Evolutionary conservation across 1,140 invertebrate genomes (phyloP), one percentile per base, ranked within the genome.

Genomic region (Drosophila pruinosa): DNA sequence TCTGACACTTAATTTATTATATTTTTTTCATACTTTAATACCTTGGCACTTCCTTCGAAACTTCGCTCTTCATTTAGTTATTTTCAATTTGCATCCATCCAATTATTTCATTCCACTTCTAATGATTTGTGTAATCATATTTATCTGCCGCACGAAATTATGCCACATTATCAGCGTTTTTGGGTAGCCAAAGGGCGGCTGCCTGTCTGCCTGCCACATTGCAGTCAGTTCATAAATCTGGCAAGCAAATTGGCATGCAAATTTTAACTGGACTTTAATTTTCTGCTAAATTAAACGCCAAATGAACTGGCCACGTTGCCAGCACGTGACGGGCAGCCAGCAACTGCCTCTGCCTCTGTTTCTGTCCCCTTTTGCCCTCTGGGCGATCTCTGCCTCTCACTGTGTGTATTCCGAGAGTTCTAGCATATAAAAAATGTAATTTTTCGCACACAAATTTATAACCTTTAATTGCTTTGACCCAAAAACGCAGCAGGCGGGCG

Each of bases 401-500:
- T 47, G n/a, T 58, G 19, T 34, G 19, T 10, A 21, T 28, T 31
- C 10, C 28, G 31, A 53, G 57, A 36, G 36, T 19, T 21, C 38
- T 15, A 34, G 31, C 41, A 39, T 54, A 58, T 63, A 63, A 71
- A 85, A 77, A 72, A 74, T 56, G 62, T 77, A 85, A 86, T 81
- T 88, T 86, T 82, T 86, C 63, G 82, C 81, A 88, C 58, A 75
- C 63, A 88, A 86, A 88, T 88, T 89, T 88, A 88, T 88, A 88
- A 88, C 83, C 82, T 88, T 88, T 88, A 88, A 88, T 88, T 88
- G 83, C 83, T 88, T 89, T 88, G 82, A 89, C 82, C 83, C 83
- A 88, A 88, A 88, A 86, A 86, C 72, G 71, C 82, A 78, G 76
- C 73, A 57, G 71, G 48, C 38, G 58, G 26, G 41, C 28, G 41